Conservation (phyloP, 2,888 invertebrate species). For the Chalcis sispes region DNA sequence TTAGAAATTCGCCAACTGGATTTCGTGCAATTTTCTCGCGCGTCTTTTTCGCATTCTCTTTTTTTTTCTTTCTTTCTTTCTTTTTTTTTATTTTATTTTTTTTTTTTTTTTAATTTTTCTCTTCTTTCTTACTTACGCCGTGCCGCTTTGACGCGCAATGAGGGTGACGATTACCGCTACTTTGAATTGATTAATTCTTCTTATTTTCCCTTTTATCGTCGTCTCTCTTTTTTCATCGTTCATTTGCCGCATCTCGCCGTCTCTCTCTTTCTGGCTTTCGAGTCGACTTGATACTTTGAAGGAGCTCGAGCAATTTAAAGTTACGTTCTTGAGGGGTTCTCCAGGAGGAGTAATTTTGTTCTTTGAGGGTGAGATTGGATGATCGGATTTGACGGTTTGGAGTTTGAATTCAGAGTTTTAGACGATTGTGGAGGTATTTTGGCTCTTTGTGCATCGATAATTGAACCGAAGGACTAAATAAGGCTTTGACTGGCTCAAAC, state of each 20-base stretch:
- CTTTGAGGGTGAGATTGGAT: conserved; percentile 34
- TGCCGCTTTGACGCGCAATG: conserved; percentile 6
- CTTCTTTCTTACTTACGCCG: conserved; percentile 10
- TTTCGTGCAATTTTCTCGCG: conserved; percentile 5
- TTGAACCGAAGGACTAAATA: not conserved
- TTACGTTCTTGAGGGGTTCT: conserved; percentile 7
- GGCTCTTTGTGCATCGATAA: not conserved
- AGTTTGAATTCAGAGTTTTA: not conserved
- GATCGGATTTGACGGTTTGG: conserved; percentile 28
- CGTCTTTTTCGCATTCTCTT: conserved; percentile 1
- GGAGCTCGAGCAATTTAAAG: conserved; percentile 26
- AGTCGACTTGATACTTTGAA: conserved; percentile 4
- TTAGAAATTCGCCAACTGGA: too few relatives aligned
- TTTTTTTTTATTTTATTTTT: conserved; percentile 14
- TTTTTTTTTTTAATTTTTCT: too few relatives aligned
- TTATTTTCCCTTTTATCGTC: too few relatives aligned
- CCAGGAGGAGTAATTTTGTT: conserved; percentile 14
- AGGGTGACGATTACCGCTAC: conserved; percentile 50
- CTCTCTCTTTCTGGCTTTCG: not conserved
- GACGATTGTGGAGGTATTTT: not conserved
- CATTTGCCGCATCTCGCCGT: not conserved
- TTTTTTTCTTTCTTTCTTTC: conserved; percentile 4
- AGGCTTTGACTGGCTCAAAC: too few relatives aligned
- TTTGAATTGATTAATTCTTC: conserved; percentile 55
- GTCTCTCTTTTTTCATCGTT: not conserved